Conservation (phyloP, 1,140 invertebrate genomes). For the Pseudomyrmex pallidus region DNA sequence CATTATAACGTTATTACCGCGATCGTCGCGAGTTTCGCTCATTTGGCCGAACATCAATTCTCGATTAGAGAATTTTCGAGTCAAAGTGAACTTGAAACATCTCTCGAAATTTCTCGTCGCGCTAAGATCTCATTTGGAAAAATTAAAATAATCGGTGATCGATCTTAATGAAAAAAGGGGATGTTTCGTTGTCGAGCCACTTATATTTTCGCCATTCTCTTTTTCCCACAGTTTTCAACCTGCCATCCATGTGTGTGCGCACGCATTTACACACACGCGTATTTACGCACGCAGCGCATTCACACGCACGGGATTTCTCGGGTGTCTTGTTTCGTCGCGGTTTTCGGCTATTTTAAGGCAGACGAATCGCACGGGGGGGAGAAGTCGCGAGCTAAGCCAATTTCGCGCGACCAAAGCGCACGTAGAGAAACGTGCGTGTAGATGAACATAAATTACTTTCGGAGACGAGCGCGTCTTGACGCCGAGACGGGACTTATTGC, state of each 20-base stretch:
- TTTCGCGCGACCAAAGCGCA: slow-evolving; percentile 15
- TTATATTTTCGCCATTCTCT: slow-evolving; percentile 26
- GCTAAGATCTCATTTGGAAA: not conserved
- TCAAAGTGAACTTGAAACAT: too few species aligned
- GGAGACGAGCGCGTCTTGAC: not conserved
- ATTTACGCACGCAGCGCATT: slow-evolving; percentile 2
- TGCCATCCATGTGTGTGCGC: too few species aligned
- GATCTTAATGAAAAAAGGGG: too few species aligned
- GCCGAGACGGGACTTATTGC: not conserved
- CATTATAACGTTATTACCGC: not conserved
- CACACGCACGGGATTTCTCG: slow-evolving; percentile 15
- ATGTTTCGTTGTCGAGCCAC: not conserved
- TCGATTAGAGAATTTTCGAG: not conserved
- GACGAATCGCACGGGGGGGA: slow-evolving; percentile 2
- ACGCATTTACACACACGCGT: not conserved
- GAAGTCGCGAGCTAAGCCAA: slow-evolving; percentile 6
- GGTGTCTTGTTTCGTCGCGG: slow-evolving; percentile 28
- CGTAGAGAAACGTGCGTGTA: not conserved
- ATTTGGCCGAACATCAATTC: slow-evolving; percentile 29
- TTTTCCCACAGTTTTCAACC: not conserved
- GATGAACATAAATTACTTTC: slow-evolving; percentile 28
- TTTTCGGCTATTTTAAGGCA: slow-evolving; percentile 50
- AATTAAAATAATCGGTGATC: too few species aligned
- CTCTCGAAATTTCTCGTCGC: not conserved
- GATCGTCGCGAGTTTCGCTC: not conserved